These are phyloP conservation scores for Mesochorus sp. DNA, from an alignment of 2,888 invertebrate species.

Conservation along the genomic window DNA sequence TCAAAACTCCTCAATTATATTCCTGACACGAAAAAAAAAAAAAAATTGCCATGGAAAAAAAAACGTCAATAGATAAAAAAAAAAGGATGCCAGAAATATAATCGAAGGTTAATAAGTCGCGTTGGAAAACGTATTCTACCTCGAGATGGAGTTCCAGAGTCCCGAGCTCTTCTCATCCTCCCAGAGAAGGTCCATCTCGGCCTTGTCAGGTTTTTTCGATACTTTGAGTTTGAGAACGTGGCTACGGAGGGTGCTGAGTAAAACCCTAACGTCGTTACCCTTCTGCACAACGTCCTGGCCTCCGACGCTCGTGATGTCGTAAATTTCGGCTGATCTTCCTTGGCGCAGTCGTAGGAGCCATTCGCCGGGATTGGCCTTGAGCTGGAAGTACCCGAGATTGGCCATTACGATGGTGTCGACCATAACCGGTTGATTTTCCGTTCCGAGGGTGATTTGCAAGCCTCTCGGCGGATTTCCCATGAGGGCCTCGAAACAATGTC, in stretches of 20 bases:
- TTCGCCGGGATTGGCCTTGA: slow-evolving; percentile 98
- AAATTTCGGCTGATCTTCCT: slow-evolving; percentile 97
- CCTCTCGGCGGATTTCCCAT: slow-evolving; percentile 97
- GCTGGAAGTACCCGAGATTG: slow-evolving; percentile 98
- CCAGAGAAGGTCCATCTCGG: slow-evolving; percentile 92
- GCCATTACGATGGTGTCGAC: slow-evolving; percentile 99
- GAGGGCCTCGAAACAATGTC: slow-evolving; percentile 96
- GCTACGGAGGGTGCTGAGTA: slow-evolving; percentile 92
- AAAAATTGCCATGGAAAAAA: no score
- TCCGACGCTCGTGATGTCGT: slow-evolving; percentile 88
- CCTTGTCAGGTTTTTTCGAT: slow-evolving; percentile 94
- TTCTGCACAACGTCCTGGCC: slow-evolving; percentile 83
- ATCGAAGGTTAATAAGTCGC: no score
- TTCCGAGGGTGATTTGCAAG: slow-evolving; percentile 97
- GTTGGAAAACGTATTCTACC: no score
- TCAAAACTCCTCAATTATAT: no score
- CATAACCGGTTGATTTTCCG: slow-evolving; percentile 88
- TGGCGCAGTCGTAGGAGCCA: slow-evolving; percentile 95
- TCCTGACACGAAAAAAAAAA: no score
- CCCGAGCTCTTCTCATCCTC: slow-evolving; percentile 88
- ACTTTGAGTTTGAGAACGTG: slow-evolving; percentile 96
- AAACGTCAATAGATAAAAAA: no score
- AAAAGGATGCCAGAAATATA: no score
- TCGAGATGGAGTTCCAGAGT: slow-evolving; percentile 97
- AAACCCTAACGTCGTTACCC: slow-evolving; percentile 85